Percentiles rank a stretch among this genome's conserved stretches.
These are phyloP conservation scores for Pelusios castaneus DNA, from an alignment of 2,113 vertebrate species.

Conservation along the genomic window DNA sequence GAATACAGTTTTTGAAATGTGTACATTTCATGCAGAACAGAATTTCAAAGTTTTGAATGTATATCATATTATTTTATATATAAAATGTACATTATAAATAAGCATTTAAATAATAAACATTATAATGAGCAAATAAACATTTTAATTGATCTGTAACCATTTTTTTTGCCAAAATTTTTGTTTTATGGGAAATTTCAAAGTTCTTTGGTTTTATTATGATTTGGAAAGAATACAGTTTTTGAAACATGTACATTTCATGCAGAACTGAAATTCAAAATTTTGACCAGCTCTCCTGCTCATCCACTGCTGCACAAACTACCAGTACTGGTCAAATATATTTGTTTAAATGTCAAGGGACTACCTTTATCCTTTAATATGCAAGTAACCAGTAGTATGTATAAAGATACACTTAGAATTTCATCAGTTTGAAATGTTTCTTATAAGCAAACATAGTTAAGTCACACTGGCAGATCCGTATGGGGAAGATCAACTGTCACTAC, in stretches of 20 bases:
- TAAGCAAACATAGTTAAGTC: fast-evolving
- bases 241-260: background rate
- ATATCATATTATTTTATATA: too few relatives aligned
- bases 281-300: background rate
- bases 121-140: too few relatives aligned
- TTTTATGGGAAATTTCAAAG: background rate
- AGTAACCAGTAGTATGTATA: fast-evolving
- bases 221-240: background rate
- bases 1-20: background rate
- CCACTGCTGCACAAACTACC: background rate
- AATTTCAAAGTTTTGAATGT: background rate
- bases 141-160: background rate
- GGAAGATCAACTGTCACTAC: background rate
- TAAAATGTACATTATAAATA: too few relatives aligned
- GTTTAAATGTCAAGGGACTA: background rate
- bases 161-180: background rate
- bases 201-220: background rate
- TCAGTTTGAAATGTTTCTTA: background rate
- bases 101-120: too few relatives aligned
- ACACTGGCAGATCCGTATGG: background rate
- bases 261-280: background rate
- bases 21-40: background rate
- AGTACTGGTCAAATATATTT: background rate
- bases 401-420: too few relatives aligned
- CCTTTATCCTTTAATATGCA: background rate